Base-by-base conservation (phyloP, 1,140 invertebrate genomes). In the Drosophila watanabei region DNA sequence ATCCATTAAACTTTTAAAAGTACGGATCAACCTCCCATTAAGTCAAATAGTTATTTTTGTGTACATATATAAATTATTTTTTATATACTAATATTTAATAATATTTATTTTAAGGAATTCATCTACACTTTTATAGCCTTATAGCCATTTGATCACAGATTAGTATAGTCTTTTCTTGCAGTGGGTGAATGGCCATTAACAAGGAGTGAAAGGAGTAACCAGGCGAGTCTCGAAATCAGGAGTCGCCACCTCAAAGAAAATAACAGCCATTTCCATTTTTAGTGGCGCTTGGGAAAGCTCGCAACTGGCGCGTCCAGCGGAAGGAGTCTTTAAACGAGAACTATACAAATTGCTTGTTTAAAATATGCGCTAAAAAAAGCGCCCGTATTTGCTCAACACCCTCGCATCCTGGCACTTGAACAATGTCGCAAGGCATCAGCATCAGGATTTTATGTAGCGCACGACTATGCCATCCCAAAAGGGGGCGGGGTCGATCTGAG, bases 381-480 rank as follows among this genome's bases (percentile, higher is more conserved):
- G 30, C 49, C 61, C 61, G 82, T 63, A 80, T 70, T 62, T 80
- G 77, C 77, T 80, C 80, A 59, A 28, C 54, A 39, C 56, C 41
- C 41, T 43, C 11, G 62, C 39, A 48, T 65, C 66, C 82, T 66
- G 65, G 76, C 54, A 80, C 78, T 61, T 73, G 79, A 90, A 86
- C 81, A 88, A 85, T 89, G 85, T 88, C 85, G 81, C 85, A 85
- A 85, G 84, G 37, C 75, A 78, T 63, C 49, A 54, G 68, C 70
- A 86, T 89, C 85, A 77, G 86, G 81, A 80, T 89, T 89, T 89
- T 89, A 89, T 89, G 86, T 79, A 89, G 86, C 85, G 85, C 75
- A 85, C 80, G 64, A 83, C 82, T 75, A 82, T 82, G 70, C 71
- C 63, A 76, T 48, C 35, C 39, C 64, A 24, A 30, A 45, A 16